Conservation (phyloP, 2,113 vertebrate genomes). For the Chaenocephalus aceratus region DNA sequence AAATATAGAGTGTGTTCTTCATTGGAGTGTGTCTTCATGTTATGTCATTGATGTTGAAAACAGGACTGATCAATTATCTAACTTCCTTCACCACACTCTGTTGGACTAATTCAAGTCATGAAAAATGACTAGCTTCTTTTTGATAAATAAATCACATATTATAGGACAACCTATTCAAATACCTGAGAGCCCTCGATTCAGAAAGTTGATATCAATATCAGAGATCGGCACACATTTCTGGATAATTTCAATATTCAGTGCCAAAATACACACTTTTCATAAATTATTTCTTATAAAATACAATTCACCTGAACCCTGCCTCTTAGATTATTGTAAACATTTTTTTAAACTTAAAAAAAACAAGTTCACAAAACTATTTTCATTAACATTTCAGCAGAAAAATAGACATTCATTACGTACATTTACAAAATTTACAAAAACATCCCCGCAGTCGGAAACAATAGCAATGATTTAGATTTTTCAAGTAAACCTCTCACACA, state of each 20-base stretch:
- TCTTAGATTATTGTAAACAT: conserved; percentile 77
- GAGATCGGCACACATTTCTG: conserved; percentile 50
- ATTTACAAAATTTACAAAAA: conserved; percentile 82
- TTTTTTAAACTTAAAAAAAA: conserved; percentile 66
- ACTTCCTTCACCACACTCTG: conserved; percentile 63
- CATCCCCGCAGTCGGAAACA: conserved; percentile 50
- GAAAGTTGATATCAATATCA: conserved; percentile 52
- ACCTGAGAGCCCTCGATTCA: conserved; percentile 96
- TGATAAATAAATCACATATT: conserved; percentile 69
- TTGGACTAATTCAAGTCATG: conserved; percentile 38
- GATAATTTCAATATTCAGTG: conserved; percentile 72
- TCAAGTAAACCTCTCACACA: conserved; percentile 69
- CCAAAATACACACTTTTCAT: conserved; percentile 88
- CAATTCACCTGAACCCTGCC: conserved; percentile 88
- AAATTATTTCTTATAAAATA: conserved; percentile 87
- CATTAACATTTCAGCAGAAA: conserved; percentile 80
- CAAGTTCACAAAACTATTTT: conserved; percentile 79
- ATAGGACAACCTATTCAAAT: conserved; percentile 82
- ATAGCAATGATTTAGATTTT: conserved; percentile 43
- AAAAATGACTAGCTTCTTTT: conserved; percentile 52
- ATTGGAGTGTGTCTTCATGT: conserved; percentile 77
- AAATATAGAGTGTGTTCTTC: conserved; percentile 78
- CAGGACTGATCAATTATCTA: conserved; percentile 50
- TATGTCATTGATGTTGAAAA: conserved; percentile 55
- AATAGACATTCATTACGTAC: conserved; percentile 89